A percentile compares a stretch with the other conserved stretches of the same genome.
These are phyloP conservation scores for Acanthosoma haemorrhoidale DNA, from an alignment of 2,888 invertebrate species.

Conservation along the genomic window DNA sequence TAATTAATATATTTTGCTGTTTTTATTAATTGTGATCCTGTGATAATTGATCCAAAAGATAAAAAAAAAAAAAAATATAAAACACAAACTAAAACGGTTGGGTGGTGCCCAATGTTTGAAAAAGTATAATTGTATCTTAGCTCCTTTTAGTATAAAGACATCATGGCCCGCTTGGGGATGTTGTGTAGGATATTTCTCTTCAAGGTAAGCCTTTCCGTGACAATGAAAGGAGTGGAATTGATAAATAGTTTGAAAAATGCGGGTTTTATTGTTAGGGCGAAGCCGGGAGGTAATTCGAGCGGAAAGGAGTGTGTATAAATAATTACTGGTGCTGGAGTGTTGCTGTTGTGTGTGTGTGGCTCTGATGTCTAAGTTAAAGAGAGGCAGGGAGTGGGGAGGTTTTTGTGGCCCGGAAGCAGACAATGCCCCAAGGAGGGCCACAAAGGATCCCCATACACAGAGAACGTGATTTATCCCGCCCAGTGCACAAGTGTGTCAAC, in stretches of 20 bases:
- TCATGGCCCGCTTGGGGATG: too few species aligned
- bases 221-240: not conserved
- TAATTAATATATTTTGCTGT: too few species aligned
- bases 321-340: slow-evolving; percentile 13
- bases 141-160: too few species aligned
- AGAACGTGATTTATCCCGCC: slow-evolving; percentile 24
- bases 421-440: slow-evolving; percentile 18
- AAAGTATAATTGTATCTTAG: too few species aligned
- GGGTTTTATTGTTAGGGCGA: slow-evolving; percentile 20
- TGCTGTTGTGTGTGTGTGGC: slow-evolving; percentile 9
- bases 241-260: slow-evolving; percentile 24
- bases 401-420: not conserved
- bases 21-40: too few species aligned
- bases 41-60: too few species aligned
- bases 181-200: too few species aligned
- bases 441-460: slow-evolving; percentile 1
- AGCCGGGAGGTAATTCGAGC: not conserved
- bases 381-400: not conserved
- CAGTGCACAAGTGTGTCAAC: slow-evolving; percentile 29
- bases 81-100: too few species aligned
- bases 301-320: slow-evolving; percentile 28
- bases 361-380: slow-evolving; percentile 27
- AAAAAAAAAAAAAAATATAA: too few species aligned
- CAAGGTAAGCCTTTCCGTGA: too few species aligned
- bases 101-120: too few species aligned